phyloP scores from a whole-genome alignment of 1,140 invertebrate species.

The Platyura marginata region DNA sequence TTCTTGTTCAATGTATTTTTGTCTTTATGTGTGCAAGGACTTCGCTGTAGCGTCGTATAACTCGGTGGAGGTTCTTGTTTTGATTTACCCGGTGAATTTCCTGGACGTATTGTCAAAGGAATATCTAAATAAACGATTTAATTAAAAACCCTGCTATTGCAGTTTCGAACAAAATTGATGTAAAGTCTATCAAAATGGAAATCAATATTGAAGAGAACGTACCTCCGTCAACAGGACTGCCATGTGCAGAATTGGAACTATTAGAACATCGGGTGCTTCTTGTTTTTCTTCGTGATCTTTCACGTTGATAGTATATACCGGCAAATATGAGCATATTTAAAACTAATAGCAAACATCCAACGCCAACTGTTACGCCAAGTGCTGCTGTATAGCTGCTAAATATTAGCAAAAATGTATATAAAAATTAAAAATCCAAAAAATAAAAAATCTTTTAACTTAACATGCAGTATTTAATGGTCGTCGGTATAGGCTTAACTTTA shows the following conservation, averaged over 20 bases:
- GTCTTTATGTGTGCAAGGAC: constrained; percentile 16
- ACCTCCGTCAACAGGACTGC: background rate
- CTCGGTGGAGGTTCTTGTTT: constrained; percentile 27
- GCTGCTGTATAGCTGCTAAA: constrained; percentile 47
- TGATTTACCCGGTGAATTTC: constrained; percentile 8
- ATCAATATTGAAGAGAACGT: too few relatives aligned
- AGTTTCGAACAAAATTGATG: too few relatives aligned
- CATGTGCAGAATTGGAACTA: background rate
- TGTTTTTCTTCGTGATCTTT: constrained; percentile 25
- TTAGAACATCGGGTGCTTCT: constrained; percentile 9
- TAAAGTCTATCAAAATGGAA: too few relatives aligned
- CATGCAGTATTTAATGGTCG: background rate
- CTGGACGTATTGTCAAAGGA: background rate
- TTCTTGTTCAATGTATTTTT: background rate
- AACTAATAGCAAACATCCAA: constrained; percentile 69
- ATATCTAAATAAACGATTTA: background rate
- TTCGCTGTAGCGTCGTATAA: constrained; percentile 26
- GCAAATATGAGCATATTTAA: constrained; percentile 77
- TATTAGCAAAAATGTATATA: background rate
- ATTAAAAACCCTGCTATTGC: background rate
- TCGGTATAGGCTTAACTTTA: background rate
- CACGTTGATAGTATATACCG: constrained; percentile 69
- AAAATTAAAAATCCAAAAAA: background rate
- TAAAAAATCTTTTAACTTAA: background rate
- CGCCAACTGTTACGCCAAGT: constrained; percentile 71